Conservation (phyloP, 2,797 vertebrate species). For the Typhlichthys subterraneus region DNA sequence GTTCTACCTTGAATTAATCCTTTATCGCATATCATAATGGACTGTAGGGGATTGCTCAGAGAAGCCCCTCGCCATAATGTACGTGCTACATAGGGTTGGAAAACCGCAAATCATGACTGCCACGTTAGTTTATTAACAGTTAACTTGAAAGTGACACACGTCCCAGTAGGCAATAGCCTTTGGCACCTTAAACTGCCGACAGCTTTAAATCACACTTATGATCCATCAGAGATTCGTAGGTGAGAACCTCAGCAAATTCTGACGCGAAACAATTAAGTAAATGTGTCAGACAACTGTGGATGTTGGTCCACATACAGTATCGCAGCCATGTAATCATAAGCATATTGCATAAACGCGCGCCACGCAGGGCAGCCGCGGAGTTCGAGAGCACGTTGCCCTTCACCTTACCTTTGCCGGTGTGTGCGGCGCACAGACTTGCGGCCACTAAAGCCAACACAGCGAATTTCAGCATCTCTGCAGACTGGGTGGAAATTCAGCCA, state of each 20-base stretch:
- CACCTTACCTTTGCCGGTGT: conserved; percentile 84
- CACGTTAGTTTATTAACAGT: no score
- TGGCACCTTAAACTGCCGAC: no score
- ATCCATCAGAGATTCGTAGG: neutral
- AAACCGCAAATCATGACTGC: no score
- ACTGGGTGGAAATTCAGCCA: conserved; percentile 34
- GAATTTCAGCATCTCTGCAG: conserved; percentile 72
- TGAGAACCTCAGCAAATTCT: conserved; percentile 11
- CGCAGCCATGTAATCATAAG: conserved; percentile 4
- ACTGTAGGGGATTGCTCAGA: no score
- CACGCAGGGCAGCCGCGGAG: neutral
- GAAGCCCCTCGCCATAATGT: no score
- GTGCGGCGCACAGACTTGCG: conserved; percentile 75
- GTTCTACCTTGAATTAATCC: no score
- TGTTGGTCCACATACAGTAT: conserved; percentile 28
- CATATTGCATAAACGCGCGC: conserved; percentile 25
- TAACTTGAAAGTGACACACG: no score
- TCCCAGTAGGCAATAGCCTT: no score
- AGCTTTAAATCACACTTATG: no score
- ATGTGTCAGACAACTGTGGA: conserved; percentile 10
- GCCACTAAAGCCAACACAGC: conserved; percentile 64
- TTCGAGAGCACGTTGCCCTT: conserved; percentile 59
- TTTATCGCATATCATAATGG: no score
- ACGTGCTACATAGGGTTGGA: no score
- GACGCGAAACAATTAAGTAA: conserved; percentile 3